phyloP scores from a whole-genome alignment of 2,888 invertebrate species.

The Nymphalis polychloros region DNA sequence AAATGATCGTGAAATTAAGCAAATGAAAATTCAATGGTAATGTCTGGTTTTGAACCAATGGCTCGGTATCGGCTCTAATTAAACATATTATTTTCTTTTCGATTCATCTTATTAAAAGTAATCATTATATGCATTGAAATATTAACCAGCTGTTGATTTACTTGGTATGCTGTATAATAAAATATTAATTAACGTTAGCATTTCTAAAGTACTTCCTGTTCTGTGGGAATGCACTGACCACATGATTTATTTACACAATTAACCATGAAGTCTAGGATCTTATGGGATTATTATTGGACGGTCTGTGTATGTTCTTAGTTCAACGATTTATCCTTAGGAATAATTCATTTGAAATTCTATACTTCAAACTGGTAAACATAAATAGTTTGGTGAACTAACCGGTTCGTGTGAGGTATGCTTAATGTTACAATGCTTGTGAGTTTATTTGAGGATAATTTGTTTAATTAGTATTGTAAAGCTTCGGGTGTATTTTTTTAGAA shows the following conservation, averaged over 20 bases:
- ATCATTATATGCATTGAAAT: no score
- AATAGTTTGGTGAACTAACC: not conserved
- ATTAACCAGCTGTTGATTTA: not conserved
- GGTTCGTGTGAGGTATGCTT: slow-evolving; percentile 3
- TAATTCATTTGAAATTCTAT: slow-evolving; percentile 32
- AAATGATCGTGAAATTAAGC: no score
- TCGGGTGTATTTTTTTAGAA: no score
- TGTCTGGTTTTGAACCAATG: no score
- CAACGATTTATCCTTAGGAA: slow-evolving; percentile 31
- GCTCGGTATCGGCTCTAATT: no score
- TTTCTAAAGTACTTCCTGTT: slow-evolving; percentile 4
- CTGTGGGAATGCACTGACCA: slow-evolving; percentile 29
- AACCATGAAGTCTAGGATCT: slow-evolving; percentile 35
- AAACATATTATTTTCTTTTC: no score
- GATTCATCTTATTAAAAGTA: no score
- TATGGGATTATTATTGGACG: slow-evolving; percentile 38
- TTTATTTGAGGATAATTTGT: not conserved
- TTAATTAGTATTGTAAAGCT: no score
- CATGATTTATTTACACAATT: slow-evolving; percentile 43
- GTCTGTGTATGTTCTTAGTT: slow-evolving; percentile 26
- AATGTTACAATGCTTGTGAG: not conserved
- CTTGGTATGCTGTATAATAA: not conserved
- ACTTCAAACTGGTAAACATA: slow-evolving; percentile 6
- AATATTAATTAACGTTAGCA: not conserved
- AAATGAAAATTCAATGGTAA: no score